Conservation (phyloP, 2,797 vertebrate genomes). For the Aeoliscus strigatus region DNA sequence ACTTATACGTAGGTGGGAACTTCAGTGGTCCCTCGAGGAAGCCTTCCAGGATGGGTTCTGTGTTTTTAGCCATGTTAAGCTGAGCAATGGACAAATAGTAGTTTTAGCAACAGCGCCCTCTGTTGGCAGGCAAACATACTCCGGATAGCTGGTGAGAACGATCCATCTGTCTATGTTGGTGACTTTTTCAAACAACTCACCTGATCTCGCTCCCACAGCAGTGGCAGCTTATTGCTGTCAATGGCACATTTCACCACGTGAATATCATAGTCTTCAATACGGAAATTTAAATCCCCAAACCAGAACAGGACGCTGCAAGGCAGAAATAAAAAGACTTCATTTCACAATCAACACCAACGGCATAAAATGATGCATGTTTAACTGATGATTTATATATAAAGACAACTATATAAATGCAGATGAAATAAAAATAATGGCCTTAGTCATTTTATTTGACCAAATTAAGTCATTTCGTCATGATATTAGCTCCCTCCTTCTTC, state of each 20-base stretch:
- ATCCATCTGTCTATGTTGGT: background rate
- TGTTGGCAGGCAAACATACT: conserved; percentile 43
- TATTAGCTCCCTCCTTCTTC: too few species aligned
- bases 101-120: conserved; percentile 33
- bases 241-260: conserved; percentile 96
- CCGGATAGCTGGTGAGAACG: conserved; percentile 15
- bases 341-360: too few species aligned
- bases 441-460: too few species aligned
- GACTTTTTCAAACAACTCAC: conserved; percentile 59
- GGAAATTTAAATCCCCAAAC: conserved; percentile 98
- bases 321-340: conserved; percentile 3
- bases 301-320: conserved; percentile 88
- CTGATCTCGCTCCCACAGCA: conserved; percentile 98
- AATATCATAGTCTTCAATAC: conserved; percentile 93
- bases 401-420: too few species aligned
- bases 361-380: too few species aligned
- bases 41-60: conserved; percentile 87
- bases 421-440: too few species aligned
- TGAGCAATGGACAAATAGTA: conserved; percentile 43
- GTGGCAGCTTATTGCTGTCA: conserved; percentile 86
- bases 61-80: conserved; percentile 94
- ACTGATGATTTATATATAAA: too few species aligned
- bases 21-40: conserved; percentile 89
- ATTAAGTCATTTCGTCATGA: too few species aligned
- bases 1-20: conserved; percentile 96